Evolutionary conservation across 2,888 invertebrate genomes (phyloP).

Genomic region (Drosophila formosana): DNA sequence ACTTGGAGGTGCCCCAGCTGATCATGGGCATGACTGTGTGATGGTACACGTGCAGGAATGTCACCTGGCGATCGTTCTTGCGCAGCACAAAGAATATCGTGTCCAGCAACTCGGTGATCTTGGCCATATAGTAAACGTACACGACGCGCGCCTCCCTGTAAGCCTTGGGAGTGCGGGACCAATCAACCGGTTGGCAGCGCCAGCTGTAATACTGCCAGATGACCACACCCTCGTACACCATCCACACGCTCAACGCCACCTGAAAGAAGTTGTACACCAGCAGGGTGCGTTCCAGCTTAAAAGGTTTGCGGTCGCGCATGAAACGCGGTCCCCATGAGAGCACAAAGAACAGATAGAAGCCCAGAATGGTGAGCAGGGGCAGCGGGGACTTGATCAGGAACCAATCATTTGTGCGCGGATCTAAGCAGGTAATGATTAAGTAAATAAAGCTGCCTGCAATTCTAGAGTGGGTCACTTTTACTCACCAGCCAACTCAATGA

Average conservation of each 20-base stretch:
- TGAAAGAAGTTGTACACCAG: slow-evolving; percentile 95
- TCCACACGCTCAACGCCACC: slow-evolving; percentile 92
- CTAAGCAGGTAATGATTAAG: slow-evolving; percentile 77
- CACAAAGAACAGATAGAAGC: slow-evolving; percentile 90
- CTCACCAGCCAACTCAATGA: slow-evolving; percentile 89
- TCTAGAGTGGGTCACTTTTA: background rate
- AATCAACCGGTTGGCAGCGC: slow-evolving; percentile 96
- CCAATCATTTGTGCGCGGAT: slow-evolving; percentile 89
- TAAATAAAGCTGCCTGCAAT: background rate
- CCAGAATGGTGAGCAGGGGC: slow-evolving; percentile 89
- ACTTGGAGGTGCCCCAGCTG: slow-evolving; percentile 96
- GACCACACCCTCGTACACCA: slow-evolving; percentile 89
- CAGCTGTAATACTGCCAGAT: slow-evolving; percentile 92
- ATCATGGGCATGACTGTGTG: slow-evolving; percentile 98
- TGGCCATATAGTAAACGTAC: slow-evolving; percentile 94
- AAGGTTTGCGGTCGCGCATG: slow-evolving; percentile 95
- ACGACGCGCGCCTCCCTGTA: slow-evolving; percentile 90
- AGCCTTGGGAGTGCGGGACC: slow-evolving; percentile 90
- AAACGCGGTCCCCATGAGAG: slow-evolving; percentile 92
- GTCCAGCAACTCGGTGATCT: slow-evolving; percentile 95
- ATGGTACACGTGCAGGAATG: slow-evolving; percentile 96
- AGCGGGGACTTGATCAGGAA: slow-evolving; percentile 89
- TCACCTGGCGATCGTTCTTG: slow-evolving; percentile 95
- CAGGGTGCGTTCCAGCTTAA: slow-evolving; percentile 91
- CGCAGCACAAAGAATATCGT: slow-evolving; percentile 97